Evolutionary conservation across 1,140 invertebrate species (phyloP), one percentile per base, ranked within the genome.

Genomic region (Mya arenaria): DNA sequence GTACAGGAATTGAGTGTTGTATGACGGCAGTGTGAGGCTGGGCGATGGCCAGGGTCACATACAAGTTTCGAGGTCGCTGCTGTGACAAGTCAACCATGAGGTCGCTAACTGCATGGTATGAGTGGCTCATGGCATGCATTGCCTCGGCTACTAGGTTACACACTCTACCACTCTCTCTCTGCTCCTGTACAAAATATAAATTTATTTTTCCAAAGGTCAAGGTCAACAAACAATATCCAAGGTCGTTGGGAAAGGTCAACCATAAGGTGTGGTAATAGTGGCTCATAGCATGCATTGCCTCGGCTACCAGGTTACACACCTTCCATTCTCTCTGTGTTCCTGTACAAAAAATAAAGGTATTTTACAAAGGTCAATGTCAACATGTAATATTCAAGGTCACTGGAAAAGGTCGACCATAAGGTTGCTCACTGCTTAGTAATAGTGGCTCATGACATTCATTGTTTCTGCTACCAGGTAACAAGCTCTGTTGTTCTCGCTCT

Each of bases 231-330:
- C 44, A 13, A n/a, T 48, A 48, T 48, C n/a, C 44, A n/a, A 13
- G 44, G 13, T 48, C 44, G 91, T 81, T 94, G 94, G 32, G 93
- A 93, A 36, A 96, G 94, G 84, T 97, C 95, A 48, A 97, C 94
- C 91, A 96, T 96, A 36, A 97, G 94, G 88, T 99, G 91, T 99
- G 98, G 91, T 96, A 96, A 30, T 96, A 96, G 90, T 98, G 98
- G 6, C 96, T 95, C 71, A 98, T 93, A 72, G 95, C 96, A 90
- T 99, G 98, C 82, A 98, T 94, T 30, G 96, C 94, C 90, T 97
- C 95, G 0, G 96, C 96, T 0, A 97, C 95, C 19, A 95, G 92
- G 87, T 96, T 95, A 48, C 96, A 95, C 30, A 95, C 91, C 44
- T 48, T 48, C n/a, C n/a, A 48, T 48, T 48, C n/a, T n/a, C 44